These are phyloP conservation scores for Porites divaricata DNA, from an alignment of 92 coral and sea anemone genomes.

Conservation along the genomic window DNA sequence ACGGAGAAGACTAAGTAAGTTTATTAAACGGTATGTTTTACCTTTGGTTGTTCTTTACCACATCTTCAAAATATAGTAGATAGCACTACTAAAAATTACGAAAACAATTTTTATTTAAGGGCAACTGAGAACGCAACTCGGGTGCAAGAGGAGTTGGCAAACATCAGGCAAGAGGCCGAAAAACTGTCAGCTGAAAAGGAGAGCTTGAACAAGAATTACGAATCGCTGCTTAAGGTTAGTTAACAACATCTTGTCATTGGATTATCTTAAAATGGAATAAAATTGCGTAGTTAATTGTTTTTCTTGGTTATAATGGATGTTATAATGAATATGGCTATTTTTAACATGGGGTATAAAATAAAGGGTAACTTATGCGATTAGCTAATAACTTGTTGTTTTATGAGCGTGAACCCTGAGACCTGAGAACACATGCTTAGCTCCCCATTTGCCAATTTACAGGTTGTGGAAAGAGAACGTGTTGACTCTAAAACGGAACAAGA, in stretches of 20 bases:
- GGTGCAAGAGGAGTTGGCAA: slow-evolving; percentile 29
- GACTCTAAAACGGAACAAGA: slow-evolving; percentile 70
- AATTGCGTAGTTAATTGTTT: too few species aligned
- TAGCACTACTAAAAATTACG: too few species aligned
- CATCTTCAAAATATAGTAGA: too few species aligned
- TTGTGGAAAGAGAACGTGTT: slow-evolving; percentile 63
- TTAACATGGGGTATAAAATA: too few species aligned
- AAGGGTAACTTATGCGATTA: too few species aligned
- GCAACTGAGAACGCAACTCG: slow-evolving; percentile 12
- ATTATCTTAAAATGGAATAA: neutral
- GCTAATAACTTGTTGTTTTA: too few species aligned
- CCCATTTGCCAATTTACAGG: slow-evolving; percentile 30
- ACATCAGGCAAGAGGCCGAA: slow-evolving; percentile 46
- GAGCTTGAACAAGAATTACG: slow-evolving; percentile 49
- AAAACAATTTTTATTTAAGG: neutral
- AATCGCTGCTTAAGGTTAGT: slow-evolving; percentile 40
- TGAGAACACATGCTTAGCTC: neutral
- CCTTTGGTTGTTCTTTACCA: neutral
- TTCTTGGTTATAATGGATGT: too few species aligned
- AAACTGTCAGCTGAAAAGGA: slow-evolving; percentile 46
- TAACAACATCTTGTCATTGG: neutral
- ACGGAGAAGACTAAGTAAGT: slow-evolving; percentile 77
- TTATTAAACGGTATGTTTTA: neutral
- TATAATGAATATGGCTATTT: too few species aligned
- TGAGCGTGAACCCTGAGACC: neutral